Conservation (phyloP, 2,888 invertebrate genomes). For the Tortricodes alternella region DNA sequence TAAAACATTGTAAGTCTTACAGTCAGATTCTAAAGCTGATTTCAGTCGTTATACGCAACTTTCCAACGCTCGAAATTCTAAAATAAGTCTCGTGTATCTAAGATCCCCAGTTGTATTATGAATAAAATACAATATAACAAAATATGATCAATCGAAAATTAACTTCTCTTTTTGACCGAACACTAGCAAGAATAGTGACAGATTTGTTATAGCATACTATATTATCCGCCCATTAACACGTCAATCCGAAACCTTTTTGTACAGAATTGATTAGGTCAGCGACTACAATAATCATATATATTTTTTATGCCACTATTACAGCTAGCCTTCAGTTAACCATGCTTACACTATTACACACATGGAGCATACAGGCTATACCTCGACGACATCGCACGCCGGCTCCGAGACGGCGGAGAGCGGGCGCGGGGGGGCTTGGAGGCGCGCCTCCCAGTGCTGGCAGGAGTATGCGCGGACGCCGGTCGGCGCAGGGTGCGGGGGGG, state of each 20-base stretch:
- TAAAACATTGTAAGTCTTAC: too few relatives aligned
- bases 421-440: slow-evolving; percentile 76
- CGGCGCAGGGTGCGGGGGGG: slow-evolving; percentile 80
- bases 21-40: too few relatives aligned
- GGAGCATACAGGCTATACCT: slow-evolving; percentile 69
- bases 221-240: too few relatives aligned
- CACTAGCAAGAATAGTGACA: background rate
- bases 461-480: slow-evolving; percentile 83
- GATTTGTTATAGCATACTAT: too few relatives aligned
- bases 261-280: background rate
- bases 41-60: too few relatives aligned
- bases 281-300: background rate
- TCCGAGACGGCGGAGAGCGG: slow-evolving; percentile 77
- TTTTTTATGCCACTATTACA: background rate
- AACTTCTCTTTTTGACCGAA: background rate
- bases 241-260: too few relatives aligned
- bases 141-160: background rate
- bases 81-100: too few relatives aligned
- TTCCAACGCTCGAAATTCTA: too few relatives aligned
- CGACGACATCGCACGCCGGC: slow-evolving; percentile 75
- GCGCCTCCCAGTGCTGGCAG: slow-evolving; percentile 84
- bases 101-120: too few relatives aligned
- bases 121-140: background rate
- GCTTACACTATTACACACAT: slow-evolving; percentile 42
- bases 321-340: background rate